Conservation (phyloP, 2,888 invertebrate genomes). For the Bellardia pandia region DNA sequence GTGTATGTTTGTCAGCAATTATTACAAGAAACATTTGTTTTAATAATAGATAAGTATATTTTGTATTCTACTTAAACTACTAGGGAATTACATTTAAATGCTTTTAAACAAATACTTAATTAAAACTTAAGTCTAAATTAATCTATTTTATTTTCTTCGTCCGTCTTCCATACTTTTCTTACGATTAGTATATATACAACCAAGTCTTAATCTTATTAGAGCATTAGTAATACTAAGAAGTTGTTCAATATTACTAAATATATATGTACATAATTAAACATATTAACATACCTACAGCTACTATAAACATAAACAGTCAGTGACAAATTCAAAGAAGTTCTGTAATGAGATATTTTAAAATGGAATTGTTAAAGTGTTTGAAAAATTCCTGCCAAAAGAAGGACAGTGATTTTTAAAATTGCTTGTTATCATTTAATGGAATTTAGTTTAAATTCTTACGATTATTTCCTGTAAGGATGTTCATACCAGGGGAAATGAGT, state of each 20-base stretch:
- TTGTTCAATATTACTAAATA: neutral
- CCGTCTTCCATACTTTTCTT: neutral
- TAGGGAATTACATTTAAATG: constrained; percentile 9
- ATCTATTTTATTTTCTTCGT: neutral
- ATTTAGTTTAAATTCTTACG: no score
- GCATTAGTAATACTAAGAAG: neutral
- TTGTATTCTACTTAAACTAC: neutral
- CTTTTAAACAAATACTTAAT: neutral
- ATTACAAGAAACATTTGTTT: neutral
- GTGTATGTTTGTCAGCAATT: neutral
- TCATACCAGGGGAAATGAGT: no score
- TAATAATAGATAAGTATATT: neutral
- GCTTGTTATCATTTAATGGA: no score
- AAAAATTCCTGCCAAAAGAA: no score
- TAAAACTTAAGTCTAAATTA: neutral
- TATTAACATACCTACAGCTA: neutral
- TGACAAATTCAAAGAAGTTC: neutral
- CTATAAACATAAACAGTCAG: neutral
- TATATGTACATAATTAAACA: neutral
- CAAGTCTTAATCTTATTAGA: constrained; percentile 1
- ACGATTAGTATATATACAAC: neutral
- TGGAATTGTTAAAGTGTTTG: no score
- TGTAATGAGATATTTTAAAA: no score
- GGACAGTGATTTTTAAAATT: no score
- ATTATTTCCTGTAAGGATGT: no score